Conservation (phyloP, 64 coral and sea anemone genomes). For the Stichodactyla helianthus region DNA sequence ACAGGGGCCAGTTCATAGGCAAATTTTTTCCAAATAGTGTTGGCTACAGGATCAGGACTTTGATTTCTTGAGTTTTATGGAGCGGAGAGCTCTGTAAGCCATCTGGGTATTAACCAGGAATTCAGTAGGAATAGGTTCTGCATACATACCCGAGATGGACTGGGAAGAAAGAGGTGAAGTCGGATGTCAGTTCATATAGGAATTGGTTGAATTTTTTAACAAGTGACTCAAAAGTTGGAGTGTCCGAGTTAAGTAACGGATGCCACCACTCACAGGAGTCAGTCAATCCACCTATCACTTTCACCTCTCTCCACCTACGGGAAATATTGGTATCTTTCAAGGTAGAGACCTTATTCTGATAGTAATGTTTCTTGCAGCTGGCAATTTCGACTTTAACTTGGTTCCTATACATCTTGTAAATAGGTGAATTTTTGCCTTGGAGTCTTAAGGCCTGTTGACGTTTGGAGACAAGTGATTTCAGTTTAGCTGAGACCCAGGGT, state of each 20-base stretch:
- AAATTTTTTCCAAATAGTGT: slow-evolving; percentile 13
- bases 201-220: slow-evolving; percentile 9
- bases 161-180: neutral
- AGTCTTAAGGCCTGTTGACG: neutral
- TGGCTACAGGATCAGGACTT: slow-evolving; percentile 17
- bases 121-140: neutral
- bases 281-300: neutral
- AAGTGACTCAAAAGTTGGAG: neutral
- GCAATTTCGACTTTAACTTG: neutral
- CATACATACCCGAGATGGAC: neutral
- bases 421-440: neutral
- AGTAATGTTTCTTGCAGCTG: neutral
- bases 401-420: neutral
- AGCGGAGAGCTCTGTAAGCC: neutral
- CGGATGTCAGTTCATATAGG: neutral
- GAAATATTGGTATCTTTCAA: slow-evolving; percentile 8
- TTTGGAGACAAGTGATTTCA: neutral
- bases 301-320: slow-evolving; percentile 9
- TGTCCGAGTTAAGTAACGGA: neutral
- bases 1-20: neutral
- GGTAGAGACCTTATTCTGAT: neutral
- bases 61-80: slow-evolving; percentile 14
- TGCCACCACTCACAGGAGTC: slow-evolving; percentile 13
- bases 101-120: neutral
- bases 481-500: neutral